Conservation (phyloP, 2,888 invertebrate genomes). For the Hemicrepidius hirtus region DNA sequence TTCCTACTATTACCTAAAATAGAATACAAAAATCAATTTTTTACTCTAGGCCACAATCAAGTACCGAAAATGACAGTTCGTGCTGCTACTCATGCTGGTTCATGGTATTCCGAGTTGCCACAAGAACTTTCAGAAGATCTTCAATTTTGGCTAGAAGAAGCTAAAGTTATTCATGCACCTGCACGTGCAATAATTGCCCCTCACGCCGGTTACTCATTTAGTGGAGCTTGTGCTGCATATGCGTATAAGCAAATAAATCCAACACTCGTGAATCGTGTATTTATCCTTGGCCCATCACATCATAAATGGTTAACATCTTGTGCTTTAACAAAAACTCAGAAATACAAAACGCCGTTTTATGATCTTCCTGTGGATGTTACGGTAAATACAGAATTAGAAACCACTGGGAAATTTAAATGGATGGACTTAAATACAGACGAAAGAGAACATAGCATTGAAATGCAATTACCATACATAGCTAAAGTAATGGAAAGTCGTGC, state of each 20-base stretch:
- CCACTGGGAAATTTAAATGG: slow-evolving; percentile 92
- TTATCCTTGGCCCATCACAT: slow-evolving; percentile 98
- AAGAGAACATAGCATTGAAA: slow-evolving; percentile 99
- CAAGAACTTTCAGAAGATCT: slow-evolving; percentile 92
- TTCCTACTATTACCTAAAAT: no score
- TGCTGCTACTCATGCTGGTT: slow-evolving; percentile 9
- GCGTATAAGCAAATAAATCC: slow-evolving; percentile 98
- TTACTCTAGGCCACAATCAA: slow-evolving; percentile 4
- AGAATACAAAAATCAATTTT: no score
- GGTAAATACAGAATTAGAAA: slow-evolving; percentile 92
- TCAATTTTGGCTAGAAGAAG: slow-evolving; percentile 91
- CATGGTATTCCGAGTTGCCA: slow-evolving; percentile 24
- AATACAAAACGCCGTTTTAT: slow-evolving; percentile 96
- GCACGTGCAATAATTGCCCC: slow-evolving; percentile 95
- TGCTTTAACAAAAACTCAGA: slow-evolving; percentile 91
- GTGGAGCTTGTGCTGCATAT: slow-evolving; percentile 96
- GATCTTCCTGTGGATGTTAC: slow-evolving; percentile 91
- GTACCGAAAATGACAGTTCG: slow-evolving; percentile 8
- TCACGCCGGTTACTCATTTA: slow-evolving; percentile 98
- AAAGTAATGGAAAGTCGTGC: slow-evolving; percentile 98
- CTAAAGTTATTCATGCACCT: slow-evolving; percentile 90
- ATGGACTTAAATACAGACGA: slow-evolving; percentile 97
- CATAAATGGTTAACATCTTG: slow-evolving; percentile 94
- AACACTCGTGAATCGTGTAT: slow-evolving; percentile 90
- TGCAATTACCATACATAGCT: slow-evolving; percentile 99